Conservation (phyloP, 2,113 vertebrate genomes). For the Podocnemis expansa region DNA sequence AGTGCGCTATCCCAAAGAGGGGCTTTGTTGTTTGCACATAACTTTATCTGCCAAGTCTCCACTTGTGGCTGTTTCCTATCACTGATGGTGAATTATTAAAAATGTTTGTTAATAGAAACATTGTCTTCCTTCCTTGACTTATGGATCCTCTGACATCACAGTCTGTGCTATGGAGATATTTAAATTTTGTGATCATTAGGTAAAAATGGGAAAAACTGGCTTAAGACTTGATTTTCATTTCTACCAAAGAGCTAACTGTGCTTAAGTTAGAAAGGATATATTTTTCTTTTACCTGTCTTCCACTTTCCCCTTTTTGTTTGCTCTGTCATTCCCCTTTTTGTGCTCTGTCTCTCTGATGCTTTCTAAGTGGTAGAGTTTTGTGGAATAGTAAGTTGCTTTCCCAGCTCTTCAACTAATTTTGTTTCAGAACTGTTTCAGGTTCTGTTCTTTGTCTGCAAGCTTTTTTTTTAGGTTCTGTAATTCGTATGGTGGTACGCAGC, state of each 20-base stretch:
- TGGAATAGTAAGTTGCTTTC: neutral
- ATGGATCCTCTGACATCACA: neutral
- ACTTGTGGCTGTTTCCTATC: neutral
- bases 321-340: neutral
- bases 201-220: neutral
- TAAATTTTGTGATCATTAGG: neutral
- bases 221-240: neutral
- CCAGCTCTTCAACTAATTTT: neutral
- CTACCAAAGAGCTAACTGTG: neutral
- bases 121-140: conserved; percentile 46
- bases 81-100: conserved; percentile 19
- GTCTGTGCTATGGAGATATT: neutral
- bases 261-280: neutral
- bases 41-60: conserved; percentile 36
- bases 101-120: conserved; percentile 61
- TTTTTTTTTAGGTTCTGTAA: neutral
- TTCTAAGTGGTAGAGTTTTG: neutral
- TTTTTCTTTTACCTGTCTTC: neutral
- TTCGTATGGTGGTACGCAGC: neutral
- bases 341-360: neutral
- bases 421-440: neutral
- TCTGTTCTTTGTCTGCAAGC: neutral
- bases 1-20: neutral
- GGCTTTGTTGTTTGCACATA: conserved; percentile 19
- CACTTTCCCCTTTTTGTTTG: neutral